phyloP scores from a whole-genome alignment of 1,140 invertebrate genomes.

The Augochlora pura region DNA sequence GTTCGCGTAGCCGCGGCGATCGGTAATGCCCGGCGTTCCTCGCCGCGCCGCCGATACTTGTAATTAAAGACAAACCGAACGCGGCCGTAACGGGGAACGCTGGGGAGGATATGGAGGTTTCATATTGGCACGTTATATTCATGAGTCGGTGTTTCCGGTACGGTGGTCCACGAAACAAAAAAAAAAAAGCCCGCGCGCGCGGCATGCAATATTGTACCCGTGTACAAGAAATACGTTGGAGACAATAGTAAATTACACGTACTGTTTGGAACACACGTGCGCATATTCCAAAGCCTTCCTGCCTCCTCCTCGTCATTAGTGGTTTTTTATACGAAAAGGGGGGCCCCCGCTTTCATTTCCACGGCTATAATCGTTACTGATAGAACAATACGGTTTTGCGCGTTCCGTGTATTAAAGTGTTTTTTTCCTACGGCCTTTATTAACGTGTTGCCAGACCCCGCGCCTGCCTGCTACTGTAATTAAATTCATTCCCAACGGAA shows the following conservation, averaged over 20 bases:
- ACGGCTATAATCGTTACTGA: not conserved
- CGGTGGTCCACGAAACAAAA: not conserved
- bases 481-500: not conserved
- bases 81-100: not conserved
- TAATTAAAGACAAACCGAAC: slow-evolving; percentile 1
- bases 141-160: not conserved
- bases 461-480: not conserved
- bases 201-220: not conserved
- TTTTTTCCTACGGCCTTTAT: not conserved
- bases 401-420: not conserved
- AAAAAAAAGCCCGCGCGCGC: too few relatives aligned
- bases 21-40: not conserved
- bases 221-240: not conserved
- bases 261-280: not conserved
- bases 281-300: not conserved
- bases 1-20: not conserved
- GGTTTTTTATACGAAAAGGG: not conserved
- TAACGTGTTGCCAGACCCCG: not conserved
- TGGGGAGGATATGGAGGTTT: not conserved
- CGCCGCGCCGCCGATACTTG: not conserved
- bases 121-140: slow-evolving; percentile 1
- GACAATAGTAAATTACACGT: slow-evolving; percentile 5
- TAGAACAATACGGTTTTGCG: not conserved
- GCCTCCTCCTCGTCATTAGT: not conserved
- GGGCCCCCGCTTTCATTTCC: not conserved